Conservation (phyloP, 2,797 vertebrate species). For the Myotis pilosus region DNA sequence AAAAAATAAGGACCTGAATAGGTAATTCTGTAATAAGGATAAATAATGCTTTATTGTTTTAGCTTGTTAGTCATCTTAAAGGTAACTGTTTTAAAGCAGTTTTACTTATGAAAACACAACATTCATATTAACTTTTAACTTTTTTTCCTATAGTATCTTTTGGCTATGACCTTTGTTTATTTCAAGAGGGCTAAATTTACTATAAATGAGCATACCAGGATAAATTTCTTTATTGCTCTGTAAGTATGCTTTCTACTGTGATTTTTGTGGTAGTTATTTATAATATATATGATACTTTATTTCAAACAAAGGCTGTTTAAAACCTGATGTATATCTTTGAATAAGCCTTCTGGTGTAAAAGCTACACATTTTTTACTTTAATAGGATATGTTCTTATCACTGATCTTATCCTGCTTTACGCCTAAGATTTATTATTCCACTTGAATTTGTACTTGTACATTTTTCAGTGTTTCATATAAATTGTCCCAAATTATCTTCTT, state of each 20-base stretch:
- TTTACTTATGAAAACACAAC: conserved; percentile 52
- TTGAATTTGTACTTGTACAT: conserved; percentile 43
- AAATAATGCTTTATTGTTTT: conserved; percentile 35
- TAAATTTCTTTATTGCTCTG: conserved; percentile 97
- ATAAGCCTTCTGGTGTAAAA: conserved; percentile 35
- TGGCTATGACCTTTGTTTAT: conserved; percentile 99
- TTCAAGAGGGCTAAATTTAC: conserved; percentile 95
- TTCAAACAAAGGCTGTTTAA: conserved; percentile 50
- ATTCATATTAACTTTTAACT: conserved; percentile 70
- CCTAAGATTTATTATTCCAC: conserved; percentile 35
- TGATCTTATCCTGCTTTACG: neutral
- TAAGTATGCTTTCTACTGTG: conserved; percentile 86
- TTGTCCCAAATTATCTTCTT: conserved; percentile 16
- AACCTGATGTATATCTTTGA: conserved; percentile 20
- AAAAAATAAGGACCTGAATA: conserved; percentile 33
- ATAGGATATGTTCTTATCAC: conserved; percentile 44
- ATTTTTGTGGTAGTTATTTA: conserved; percentile 54
- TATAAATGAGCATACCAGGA: conserved; percentile 90
- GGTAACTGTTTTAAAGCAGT: conserved; percentile 56
- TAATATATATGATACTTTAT: conserved; percentile 32
- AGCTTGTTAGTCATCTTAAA: conserved; percentile 39
- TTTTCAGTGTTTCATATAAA: conserved; percentile 31
- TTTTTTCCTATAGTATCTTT: conserved; percentile 91
- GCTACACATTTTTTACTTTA: conserved; percentile 44
- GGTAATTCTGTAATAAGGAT: conserved; percentile 18